Conservation (phyloP, 2,113 vertebrate species). For the Orycteropus afer region DNA sequence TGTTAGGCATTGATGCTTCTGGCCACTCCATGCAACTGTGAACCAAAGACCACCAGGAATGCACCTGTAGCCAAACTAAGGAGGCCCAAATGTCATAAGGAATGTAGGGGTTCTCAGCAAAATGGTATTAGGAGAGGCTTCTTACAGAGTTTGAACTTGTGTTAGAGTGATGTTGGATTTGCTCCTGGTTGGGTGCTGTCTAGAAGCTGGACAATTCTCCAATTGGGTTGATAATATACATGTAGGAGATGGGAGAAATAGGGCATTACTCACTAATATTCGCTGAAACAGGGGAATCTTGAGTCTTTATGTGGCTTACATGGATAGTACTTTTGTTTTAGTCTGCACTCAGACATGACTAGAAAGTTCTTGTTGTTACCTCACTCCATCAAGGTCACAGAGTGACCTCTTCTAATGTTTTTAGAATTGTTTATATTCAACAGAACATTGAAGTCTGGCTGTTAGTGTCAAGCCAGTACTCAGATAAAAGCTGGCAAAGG, state of each 20-base stretch:
- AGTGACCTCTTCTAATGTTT: not conserved
- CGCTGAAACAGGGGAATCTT: too few relatives aligned
- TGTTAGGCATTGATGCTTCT: not conserved
- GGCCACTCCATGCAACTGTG: too few relatives aligned
- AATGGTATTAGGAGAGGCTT: not conserved
- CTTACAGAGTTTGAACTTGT: not conserved
- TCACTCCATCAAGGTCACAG: not conserved
- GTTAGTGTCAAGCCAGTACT: not conserved
- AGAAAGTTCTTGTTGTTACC: not conserved
- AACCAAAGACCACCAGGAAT: not conserved
- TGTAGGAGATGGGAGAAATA: not conserved
- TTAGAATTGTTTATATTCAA: not conserved
- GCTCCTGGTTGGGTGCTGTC: not conserved
- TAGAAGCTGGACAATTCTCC: not conserved
- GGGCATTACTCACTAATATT: not conserved
- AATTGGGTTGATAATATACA: not conserved
- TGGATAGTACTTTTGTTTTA: not conserved
- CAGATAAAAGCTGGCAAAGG: not conserved
- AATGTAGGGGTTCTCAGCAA: not conserved
- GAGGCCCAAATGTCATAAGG: too few relatives aligned
- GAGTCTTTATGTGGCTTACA: not conserved
- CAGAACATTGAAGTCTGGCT: not conserved
- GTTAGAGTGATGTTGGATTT: not conserved
- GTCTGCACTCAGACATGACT: not conserved
- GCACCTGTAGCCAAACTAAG: not conserved